Percentiles rank a stretch among this genome's conserved stretches.
Conservation (phyloP, 2,888 invertebrate species). For the Synanthedon myopaeformis region DNA sequence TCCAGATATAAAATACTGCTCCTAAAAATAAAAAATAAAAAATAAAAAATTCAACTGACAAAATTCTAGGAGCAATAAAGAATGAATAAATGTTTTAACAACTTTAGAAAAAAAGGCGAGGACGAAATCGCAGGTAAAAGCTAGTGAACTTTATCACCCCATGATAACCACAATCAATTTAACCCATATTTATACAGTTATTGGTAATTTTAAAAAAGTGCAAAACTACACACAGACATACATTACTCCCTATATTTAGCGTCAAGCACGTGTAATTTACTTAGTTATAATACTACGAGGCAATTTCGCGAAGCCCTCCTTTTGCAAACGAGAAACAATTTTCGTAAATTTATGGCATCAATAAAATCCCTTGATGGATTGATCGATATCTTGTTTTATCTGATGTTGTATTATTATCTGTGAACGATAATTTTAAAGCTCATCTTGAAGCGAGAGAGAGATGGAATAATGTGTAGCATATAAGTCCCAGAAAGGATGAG, state of each 20-base stretch:
- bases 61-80: too few relatives aligned
- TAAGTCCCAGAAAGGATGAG: too few relatives aligned
- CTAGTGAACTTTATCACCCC: too few relatives aligned
- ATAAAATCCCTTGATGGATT: slow-evolving; percentile 38
- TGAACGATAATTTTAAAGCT: not conserved
- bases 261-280: slow-evolving; percentile 34
- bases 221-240: slow-evolving; percentile 13
- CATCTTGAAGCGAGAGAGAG: too few relatives aligned
- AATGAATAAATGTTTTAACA: too few relatives aligned
- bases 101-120: too few relatives aligned
- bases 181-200: not conserved
- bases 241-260: slow-evolving; percentile 26
- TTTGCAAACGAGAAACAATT: slow-evolving; percentile 31
- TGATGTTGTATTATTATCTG: slow-evolving; percentile 6
- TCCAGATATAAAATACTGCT: too few relatives aligned
- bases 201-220: slow-evolving; percentile 25
- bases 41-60: too few relatives aligned
- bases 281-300: slow-evolving; percentile 30
- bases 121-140: too few relatives aligned
- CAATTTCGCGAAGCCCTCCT: slow-evolving; percentile 27
- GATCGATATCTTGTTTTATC: slow-evolving; percentile 34
- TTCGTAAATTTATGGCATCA: slow-evolving; percentile 36
- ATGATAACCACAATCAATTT: not conserved
- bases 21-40: too few relatives aligned
- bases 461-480: too few relatives aligned